Conservation (phyloP, 53 echinoderm and acorn worm species). For the Holothuria leucospilota region DNA sequence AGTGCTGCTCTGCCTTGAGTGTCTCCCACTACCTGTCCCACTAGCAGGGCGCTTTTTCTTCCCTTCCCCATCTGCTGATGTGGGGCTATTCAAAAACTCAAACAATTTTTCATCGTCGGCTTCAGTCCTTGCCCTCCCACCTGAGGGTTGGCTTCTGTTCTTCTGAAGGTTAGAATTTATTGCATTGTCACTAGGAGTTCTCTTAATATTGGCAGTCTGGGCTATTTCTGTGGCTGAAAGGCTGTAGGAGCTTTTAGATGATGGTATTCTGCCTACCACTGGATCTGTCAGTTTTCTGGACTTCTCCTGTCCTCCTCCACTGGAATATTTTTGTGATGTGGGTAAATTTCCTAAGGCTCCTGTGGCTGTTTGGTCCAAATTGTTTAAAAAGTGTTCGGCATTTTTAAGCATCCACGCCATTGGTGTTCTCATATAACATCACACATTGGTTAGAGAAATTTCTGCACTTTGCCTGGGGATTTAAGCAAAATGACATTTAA, state of each 20-base stretch:
- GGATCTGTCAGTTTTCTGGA: neutral
- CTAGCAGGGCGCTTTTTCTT: slow-evolving; percentile 60
- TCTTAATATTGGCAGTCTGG: slow-evolving; percentile 85
- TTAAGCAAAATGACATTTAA: no score
- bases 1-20: slow-evolving; percentile 90
- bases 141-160: slow-evolving; percentile 59
- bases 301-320: neutral
- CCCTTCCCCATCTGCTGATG: slow-evolving; percentile 53
- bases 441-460: no score
- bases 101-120: slow-evolving; percentile 97
- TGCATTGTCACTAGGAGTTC: slow-evolving; percentile 81
- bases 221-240: slow-evolving; percentile 95
- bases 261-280: slow-evolving; percentile 22
- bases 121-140: slow-evolving; percentile 65
- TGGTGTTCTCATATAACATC: no score
- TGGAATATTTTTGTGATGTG: slow-evolving; percentile 14
- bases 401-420: slow-evolving; percentile 96
- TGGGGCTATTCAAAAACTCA: slow-evolving; percentile 91
- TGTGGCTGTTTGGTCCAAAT: slow-evolving; percentile 87
- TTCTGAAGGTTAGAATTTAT: slow-evolving; percentile 58
- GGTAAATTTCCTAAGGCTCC: slow-evolving; percentile 62
- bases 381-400: slow-evolving; percentile 89
- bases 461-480: no score
- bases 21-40: slow-evolving; percentile 69
- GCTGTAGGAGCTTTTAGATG: slow-evolving; percentile 66